A percentile compares a stretch with the other conserved stretches of the same genome.
phyloP scores from a whole-genome alignment of 2,113 vertebrate genomes.

The Melanerpes aurifrons region DNA sequence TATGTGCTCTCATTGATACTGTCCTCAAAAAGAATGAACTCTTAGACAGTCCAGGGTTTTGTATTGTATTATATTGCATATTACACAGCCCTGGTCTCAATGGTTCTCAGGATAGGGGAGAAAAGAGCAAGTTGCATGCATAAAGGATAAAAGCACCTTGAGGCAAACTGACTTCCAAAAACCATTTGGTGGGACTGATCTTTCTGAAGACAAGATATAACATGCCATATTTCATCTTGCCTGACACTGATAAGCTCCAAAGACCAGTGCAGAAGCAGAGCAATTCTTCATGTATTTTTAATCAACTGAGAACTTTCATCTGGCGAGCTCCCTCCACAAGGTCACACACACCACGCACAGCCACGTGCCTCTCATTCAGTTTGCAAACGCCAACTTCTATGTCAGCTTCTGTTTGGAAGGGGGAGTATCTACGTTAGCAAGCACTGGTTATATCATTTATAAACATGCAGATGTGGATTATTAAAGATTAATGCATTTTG shows the following conservation, averaged over 20 bases:
- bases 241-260: conserved; percentile 10
- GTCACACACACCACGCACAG: conserved; percentile 41
- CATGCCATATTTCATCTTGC: conserved; percentile 42
- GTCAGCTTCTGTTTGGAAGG: conserved; percentile 84
- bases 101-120: background rate
- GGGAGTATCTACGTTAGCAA: conserved; percentile 72
- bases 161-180: conserved; percentile 40
- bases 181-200: conserved; percentile 10
- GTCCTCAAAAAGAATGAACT: background rate
- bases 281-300: conserved; percentile 58
- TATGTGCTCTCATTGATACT: background rate
- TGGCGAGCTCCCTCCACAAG: conserved; percentile 56
- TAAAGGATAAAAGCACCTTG: conserved; percentile 41
- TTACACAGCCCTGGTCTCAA: background rate
- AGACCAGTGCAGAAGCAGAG: background rate
- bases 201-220: conserved; percentile 37
- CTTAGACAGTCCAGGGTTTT: background rate
- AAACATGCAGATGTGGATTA: conserved; percentile 85
- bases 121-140: background rate
- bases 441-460: conserved; percentile 76
- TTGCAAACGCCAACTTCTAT: conserved; percentile 73
- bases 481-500: conserved; percentile 85
- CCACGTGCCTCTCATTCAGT: conserved; percentile 39
- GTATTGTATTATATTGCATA: background rate
- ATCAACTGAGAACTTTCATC: conserved; percentile 50